Evolutionary conservation across 2,113 vertebrate genomes (phyloP).

Genomic region (Psephotus haematonotus): DNA sequence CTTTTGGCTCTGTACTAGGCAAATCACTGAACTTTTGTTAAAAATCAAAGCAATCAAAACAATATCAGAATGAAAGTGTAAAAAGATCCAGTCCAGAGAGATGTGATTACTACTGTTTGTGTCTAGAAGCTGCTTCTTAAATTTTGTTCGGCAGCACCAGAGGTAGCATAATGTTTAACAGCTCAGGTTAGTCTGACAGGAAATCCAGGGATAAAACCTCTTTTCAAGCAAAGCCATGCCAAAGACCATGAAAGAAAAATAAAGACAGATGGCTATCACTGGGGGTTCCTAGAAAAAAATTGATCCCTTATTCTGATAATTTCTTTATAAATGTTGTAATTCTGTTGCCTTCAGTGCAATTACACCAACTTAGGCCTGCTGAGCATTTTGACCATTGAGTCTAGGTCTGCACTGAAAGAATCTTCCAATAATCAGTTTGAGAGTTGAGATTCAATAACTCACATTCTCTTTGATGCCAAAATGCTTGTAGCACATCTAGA

Average conservation of each 20-base stretch:
- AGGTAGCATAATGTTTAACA: not conserved
- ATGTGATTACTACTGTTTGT: not conserved
- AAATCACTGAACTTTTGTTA: constrained; percentile 1
- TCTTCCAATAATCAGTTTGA: not conserved
- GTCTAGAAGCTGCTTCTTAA: not conserved
- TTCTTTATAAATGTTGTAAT: not conserved
- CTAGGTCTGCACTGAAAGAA: not conserved
- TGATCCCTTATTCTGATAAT: not conserved
- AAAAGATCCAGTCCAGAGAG: not conserved
- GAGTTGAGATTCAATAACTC: not conserved
- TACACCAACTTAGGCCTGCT: not conserved
- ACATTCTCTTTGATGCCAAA: not conserved
- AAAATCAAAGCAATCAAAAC: not conserved
- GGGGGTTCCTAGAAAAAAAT: not conserved
- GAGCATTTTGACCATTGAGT: not conserved
- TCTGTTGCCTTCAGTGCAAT: not conserved
- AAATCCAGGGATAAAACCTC: constrained; percentile 4
- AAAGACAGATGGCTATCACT: not conserved
- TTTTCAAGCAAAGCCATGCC: not conserved
- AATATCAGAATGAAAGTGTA: not conserved
- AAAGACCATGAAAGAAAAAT: not conserved
- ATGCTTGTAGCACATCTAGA: not conserved
- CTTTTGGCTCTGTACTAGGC: not conserved
- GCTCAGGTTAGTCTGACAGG: constrained; percentile 27
- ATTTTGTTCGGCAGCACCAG: not conserved